phyloP scores from a whole-genome alignment of 2,888 invertebrate species.

The Orthonychiurus folsomi region DNA sequence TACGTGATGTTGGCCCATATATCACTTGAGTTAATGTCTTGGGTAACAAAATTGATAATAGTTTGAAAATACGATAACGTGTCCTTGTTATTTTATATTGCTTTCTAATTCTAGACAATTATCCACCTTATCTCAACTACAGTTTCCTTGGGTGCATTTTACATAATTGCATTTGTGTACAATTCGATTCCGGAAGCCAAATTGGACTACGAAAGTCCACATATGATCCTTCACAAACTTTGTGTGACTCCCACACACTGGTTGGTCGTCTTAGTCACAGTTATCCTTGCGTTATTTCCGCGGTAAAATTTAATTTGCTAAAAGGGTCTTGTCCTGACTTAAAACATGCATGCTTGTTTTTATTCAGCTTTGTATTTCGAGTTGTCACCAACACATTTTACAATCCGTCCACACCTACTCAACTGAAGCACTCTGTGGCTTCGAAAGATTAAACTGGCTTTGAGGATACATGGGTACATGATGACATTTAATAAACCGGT shows the following conservation, averaged over 20 bases:
- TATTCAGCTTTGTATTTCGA: too few relatives aligned
- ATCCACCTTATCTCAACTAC: constrained; percentile 68
- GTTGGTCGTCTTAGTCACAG: constrained; percentile 65
- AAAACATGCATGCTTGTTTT: too few relatives aligned
- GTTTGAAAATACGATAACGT: background rate
- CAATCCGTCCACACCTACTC: too few relatives aligned
- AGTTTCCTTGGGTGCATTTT: constrained; percentile 70
- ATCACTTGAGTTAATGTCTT: constrained; percentile 80
- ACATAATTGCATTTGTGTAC: constrained; percentile 72
- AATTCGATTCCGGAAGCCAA: constrained; percentile 71
- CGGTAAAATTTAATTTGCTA: too few relatives aligned
- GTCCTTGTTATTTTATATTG: background rate
- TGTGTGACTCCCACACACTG: constrained; percentile 67
- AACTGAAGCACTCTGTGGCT: too few relatives aligned
- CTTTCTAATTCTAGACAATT: constrained; percentile 52
- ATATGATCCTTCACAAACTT: constrained; percentile 73
- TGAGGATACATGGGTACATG: too few relatives aligned
- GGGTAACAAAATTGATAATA: constrained; percentile 47
- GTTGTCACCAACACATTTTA: too few relatives aligned
- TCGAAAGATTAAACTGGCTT: too few relatives aligned
- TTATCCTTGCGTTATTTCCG: constrained; percentile 69
- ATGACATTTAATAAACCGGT: too few relatives aligned
- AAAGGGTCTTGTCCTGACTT: too few relatives aligned
- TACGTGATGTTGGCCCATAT: constrained; percentile 76
- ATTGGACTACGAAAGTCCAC: constrained; percentile 74